These are phyloP conservation scores for Vidua chalybeata DNA, from an alignment of 2,113 vertebrate species.

Conservation along the genomic window DNA sequence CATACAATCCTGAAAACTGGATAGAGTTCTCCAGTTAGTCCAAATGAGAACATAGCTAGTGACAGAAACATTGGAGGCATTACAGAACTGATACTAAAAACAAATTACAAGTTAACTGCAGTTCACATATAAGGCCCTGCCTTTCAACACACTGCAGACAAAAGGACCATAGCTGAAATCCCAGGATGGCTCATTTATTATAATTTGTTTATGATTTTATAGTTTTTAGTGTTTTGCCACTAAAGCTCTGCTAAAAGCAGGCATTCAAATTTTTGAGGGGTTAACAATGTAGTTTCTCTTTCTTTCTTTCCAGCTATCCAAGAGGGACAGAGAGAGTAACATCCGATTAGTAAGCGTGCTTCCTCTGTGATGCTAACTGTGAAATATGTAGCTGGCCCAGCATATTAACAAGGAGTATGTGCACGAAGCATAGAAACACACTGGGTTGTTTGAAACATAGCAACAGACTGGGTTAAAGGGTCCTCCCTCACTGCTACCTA, in stretches of 20 bases:
- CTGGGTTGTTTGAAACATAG: slow-evolving; percentile 47
- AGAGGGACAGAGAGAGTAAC: slow-evolving; percentile 4
- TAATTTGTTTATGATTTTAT: neutral
- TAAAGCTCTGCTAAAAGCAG: neutral
- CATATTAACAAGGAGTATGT: neutral
- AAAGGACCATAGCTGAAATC: neutral
- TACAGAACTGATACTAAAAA: neutral
- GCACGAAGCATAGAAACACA: slow-evolving; percentile 33
- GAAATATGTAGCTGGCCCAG: slow-evolving; percentile 52
- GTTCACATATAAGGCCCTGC: neutral
- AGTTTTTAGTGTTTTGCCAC: neutral
- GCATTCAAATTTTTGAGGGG: neutral
- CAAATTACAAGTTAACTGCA: neutral
- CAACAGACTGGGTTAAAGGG: slow-evolving; percentile 11
- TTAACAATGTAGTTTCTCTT: neutral
- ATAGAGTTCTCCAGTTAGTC: neutral
- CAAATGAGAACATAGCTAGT: neutral
- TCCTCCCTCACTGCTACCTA: slow-evolving; percentile 19
- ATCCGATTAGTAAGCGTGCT: slow-evolving; percentile 1
- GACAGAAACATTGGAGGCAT: neutral
- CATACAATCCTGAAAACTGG: neutral
- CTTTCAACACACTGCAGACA: neutral
- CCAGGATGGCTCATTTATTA: neutral
- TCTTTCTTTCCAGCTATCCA: neutral
- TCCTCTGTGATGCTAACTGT: slow-evolving; percentile 52